phyloP scores from a whole-genome alignment of 2,113 vertebrate genomes.

The Stegostoma tigrinum region DNA sequence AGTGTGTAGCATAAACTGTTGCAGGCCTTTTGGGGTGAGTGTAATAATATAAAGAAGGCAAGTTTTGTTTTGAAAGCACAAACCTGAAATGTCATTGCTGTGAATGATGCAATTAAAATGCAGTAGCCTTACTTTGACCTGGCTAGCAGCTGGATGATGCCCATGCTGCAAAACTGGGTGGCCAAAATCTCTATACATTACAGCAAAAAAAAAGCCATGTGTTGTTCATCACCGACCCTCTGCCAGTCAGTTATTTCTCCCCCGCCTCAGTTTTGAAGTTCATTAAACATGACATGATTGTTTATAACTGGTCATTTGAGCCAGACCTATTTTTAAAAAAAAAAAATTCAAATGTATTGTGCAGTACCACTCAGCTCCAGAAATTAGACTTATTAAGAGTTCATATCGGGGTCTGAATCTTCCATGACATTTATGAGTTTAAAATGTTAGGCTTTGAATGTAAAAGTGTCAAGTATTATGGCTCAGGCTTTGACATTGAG shows the following conservation, averaged over 20 bases:
- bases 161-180: background rate
- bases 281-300: background rate
- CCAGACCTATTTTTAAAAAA: background rate
- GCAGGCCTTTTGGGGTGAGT: background rate
- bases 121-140: background rate
- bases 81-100: background rate
- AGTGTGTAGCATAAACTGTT: background rate
- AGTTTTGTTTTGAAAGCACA: background rate
- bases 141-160: background rate
- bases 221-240: background rate
- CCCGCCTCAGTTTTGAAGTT: background rate
- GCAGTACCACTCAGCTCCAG: background rate
- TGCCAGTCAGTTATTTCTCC: background rate
- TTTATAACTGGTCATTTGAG: background rate
- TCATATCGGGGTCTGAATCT: background rate
- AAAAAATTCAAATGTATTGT: background rate
- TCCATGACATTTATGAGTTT: background rate
- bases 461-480: background rate
- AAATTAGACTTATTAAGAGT: background rate
- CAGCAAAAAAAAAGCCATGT: background rate
- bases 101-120: background rate
- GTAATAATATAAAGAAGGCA: background rate
- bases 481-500: background rate
- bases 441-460: background rate
- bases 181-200: background rate